These are phyloP conservation scores for Pygmarrhopalites habei DNA, from an alignment of 1,140 invertebrate species.

Conservation along the genomic window DNA sequence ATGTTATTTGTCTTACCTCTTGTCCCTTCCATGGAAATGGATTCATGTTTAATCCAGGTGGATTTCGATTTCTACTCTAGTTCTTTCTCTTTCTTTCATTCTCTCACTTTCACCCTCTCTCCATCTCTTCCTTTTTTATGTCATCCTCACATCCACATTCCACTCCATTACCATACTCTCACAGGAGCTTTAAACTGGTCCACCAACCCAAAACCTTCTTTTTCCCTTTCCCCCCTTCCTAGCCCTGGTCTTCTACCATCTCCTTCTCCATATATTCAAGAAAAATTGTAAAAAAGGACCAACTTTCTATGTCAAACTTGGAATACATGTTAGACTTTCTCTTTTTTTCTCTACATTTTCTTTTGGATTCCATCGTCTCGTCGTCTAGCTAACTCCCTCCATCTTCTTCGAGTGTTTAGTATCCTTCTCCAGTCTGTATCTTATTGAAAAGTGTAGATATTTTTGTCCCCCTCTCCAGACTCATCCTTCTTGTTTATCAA, in stretches of 20 bases:
- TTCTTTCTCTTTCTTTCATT: neutral
- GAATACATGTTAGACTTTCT: too few species aligned
- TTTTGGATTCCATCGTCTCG: neutral
- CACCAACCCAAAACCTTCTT: neutral
- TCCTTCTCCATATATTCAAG: too few species aligned
- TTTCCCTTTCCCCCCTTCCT: neutral
- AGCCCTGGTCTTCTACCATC: too few species aligned
- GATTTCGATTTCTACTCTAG: conserved; percentile 11
- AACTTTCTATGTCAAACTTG: too few species aligned
- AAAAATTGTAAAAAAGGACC: too few species aligned
- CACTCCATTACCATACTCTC: neutral
- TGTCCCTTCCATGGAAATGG: conserved; percentile 5
- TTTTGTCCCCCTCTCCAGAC: too few species aligned
- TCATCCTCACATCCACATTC: neutral
- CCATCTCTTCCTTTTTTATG: neutral
- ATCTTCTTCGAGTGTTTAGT: too few species aligned
- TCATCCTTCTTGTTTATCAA: too few species aligned
- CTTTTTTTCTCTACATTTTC: neutral
- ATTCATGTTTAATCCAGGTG: conserved; percentile 5
- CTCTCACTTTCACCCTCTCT: neutral
- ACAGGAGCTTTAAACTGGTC: neutral
- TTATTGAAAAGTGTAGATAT: too few species aligned
- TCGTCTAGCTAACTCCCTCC: too few species aligned
- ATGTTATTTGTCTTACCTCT: conserved; percentile 8
- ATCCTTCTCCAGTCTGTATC: too few species aligned